These are phyloP conservation scores for Xiphias gladius DNA, from an alignment of 2,113 vertebrate genomes.

Conservation along the genomic window DNA sequence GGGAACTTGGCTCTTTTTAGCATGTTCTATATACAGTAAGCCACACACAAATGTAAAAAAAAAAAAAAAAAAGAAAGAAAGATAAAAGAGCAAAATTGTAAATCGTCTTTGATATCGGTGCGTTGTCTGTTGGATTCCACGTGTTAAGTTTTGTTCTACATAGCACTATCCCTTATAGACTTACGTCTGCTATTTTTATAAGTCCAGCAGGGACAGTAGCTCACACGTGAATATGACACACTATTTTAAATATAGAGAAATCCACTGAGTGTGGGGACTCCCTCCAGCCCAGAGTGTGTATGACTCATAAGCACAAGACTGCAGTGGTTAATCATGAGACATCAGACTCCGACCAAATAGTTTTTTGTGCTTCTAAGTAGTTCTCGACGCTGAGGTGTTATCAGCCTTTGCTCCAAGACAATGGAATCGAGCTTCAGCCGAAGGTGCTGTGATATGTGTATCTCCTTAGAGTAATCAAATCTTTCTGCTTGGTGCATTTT, in stretches of 20 bases:
- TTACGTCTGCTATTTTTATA: constrained; percentile 33
- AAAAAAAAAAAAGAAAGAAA: too few relatives aligned
- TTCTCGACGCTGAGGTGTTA: background rate
- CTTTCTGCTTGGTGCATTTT: background rate
- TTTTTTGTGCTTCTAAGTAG: constrained; percentile 47
- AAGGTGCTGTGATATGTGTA: background rate
- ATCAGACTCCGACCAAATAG: constrained; percentile 49
- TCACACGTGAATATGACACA: constrained; percentile 75
- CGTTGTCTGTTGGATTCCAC: background rate
- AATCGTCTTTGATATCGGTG: background rate
- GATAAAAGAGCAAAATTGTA: background rate
- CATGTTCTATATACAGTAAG: background rate
- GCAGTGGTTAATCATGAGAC: constrained; percentile 70
- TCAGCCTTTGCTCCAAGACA: constrained; percentile 19
- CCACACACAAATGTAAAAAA: background rate
- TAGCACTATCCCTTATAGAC: constrained; percentile 20
- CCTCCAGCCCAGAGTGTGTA: constrained; percentile 52
- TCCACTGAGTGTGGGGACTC: constrained; percentile 57
- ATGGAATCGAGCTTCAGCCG: background rate
- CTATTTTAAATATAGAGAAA: constrained; percentile 67
- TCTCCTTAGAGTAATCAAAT: background rate
- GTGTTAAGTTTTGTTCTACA: background rate
- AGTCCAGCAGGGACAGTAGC: constrained; percentile 39
- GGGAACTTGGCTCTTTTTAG: background rate
- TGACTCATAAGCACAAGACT: constrained; percentile 78